A percentile compares a stretch with the other conserved stretches of the same genome.
These are phyloP conservation scores for Acleris sparsana DNA, from an alignment of 2,888 invertebrate genomes.

Conservation along the genomic window DNA sequence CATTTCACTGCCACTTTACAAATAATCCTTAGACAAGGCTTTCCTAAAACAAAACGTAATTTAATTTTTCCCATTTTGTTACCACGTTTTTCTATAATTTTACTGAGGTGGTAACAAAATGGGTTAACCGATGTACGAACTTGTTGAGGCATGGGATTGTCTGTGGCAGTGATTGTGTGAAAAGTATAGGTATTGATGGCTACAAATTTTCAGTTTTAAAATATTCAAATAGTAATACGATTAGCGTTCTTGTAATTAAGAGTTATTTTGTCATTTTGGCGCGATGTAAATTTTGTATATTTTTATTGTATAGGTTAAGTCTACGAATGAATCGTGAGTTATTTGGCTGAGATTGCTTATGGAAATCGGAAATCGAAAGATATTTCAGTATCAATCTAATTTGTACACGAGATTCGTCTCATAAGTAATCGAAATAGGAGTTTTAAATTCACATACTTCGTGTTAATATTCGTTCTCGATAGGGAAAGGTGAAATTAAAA, in stretches of 20 bases:
- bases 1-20: too few species aligned
- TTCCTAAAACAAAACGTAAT: too few species aligned
- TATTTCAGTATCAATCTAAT: background rate
- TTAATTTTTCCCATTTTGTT: too few species aligned
- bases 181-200: too few species aligned
- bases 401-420: constrained; percentile 5
- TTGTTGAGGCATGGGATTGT: too few species aligned
- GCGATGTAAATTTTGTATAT: constrained; percentile 56
- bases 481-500: too few species aligned
- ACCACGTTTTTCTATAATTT: too few species aligned
- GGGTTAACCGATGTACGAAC: too few species aligned
- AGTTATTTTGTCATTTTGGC: constrained; percentile 13
- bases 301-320: constrained; percentile 51
- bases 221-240: background rate
- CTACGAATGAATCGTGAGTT: constrained; percentile 21
- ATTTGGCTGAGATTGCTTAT: constrained; percentile 12
- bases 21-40: too few species aligned
- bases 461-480: background rate
- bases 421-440: background rate
- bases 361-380: constrained; percentile 21
- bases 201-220: too few species aligned
- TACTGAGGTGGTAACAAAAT: too few species aligned
- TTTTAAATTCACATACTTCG: constrained; percentile 15
- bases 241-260: constrained; percentile 2
- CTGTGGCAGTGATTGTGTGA: too few species aligned